These are phyloP conservation scores for Labrus mixtus DNA, from an alignment of 2,113 vertebrate genomes.

Conservation along the genomic window DNA sequence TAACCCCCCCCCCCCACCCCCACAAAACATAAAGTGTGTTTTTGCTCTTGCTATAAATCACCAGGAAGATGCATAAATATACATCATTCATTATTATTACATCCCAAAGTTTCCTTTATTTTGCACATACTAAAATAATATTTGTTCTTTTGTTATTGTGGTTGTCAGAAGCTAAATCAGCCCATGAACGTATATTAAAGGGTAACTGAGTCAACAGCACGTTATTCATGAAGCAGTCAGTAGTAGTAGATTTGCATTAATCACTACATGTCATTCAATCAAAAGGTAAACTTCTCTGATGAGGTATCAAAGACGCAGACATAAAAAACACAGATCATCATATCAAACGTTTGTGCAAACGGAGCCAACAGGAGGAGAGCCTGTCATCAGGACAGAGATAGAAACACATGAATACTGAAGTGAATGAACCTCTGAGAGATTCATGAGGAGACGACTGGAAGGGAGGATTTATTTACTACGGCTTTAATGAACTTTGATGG, in stretches of 20 bases:
- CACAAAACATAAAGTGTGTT: too few species aligned
- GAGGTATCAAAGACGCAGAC: constrained; percentile 45
- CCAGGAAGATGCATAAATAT: too few species aligned
- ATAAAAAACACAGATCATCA: constrained; percentile 37
- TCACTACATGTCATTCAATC: neutral
- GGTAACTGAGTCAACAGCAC: neutral
- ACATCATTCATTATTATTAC: too few species aligned
- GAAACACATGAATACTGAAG: constrained; percentile 32
- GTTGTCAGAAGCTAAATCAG: neutral
- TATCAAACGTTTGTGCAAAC: constrained; percentile 42
- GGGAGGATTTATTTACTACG: neutral
- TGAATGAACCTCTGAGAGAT: constrained; percentile 16
- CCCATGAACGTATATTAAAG: constrained; percentile 7
- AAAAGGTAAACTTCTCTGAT: neutral
- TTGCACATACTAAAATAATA: too few species aligned
- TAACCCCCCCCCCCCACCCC: too few species aligned
- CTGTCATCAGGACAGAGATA: constrained; percentile 28
- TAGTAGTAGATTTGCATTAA: constrained; percentile 24
- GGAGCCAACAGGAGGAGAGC: constrained; percentile 14
- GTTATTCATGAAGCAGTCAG: neutral
- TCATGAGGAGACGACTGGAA: constrained; percentile 8
- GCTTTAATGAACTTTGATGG: constrained; percentile 6
- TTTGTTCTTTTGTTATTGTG: too few species aligned
- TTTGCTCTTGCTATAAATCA: too few species aligned
- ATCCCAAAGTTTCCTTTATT: too few species aligned